Evolutionary conservation across 2,797 vertebrate species (phyloP).

Genomic region (Syngnathus acus): DNA sequence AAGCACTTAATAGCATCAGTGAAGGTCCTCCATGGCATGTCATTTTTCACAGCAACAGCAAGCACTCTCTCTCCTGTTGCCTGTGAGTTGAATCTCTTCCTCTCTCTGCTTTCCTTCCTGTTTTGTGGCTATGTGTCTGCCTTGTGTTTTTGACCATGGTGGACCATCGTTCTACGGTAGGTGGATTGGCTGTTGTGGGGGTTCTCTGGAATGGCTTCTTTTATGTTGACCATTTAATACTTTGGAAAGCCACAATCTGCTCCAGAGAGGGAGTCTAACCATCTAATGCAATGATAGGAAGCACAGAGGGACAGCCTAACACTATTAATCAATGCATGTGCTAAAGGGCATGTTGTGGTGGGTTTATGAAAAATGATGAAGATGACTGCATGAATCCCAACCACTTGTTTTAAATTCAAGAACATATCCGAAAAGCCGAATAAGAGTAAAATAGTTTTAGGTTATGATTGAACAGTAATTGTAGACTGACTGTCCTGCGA

Average conservation of each 20-base stretch:
- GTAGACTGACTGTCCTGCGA: no score
- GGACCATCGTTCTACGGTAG: conserved; percentile 77
- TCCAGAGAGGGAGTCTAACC: conserved; percentile 57
- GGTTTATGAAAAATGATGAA: conserved; percentile 52
- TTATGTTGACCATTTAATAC: conserved; percentile 11
- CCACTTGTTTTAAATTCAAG: neutral
- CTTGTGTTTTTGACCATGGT: conserved; percentile 70
- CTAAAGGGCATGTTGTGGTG: conserved; percentile 69
- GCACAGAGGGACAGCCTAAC: conserved; percentile 51
- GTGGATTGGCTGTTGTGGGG: conserved; percentile 62
- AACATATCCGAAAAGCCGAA: neutral
- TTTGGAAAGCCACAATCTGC: conserved; percentile 67
- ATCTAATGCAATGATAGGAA: conserved; percentile 51
- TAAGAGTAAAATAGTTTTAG: neutral
- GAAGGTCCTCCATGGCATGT: conserved; percentile 43
- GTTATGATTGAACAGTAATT: no score
- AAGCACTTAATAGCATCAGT: conserved; percentile 30
- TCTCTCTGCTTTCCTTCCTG: conserved; percentile 67
- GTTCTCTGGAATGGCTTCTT: conserved; percentile 66
- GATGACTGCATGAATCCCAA: conserved; percentile 42
- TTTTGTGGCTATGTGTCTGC: conserved; percentile 59
- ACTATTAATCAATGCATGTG: conserved; percentile 69
- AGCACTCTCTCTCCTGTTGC: conserved; percentile 61
- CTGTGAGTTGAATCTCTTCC: conserved; percentile 75
- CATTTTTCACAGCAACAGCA: conserved; percentile 64